Conservation (phyloP, 2,113 vertebrate genomes). For the Serilophus lunatus region DNA sequence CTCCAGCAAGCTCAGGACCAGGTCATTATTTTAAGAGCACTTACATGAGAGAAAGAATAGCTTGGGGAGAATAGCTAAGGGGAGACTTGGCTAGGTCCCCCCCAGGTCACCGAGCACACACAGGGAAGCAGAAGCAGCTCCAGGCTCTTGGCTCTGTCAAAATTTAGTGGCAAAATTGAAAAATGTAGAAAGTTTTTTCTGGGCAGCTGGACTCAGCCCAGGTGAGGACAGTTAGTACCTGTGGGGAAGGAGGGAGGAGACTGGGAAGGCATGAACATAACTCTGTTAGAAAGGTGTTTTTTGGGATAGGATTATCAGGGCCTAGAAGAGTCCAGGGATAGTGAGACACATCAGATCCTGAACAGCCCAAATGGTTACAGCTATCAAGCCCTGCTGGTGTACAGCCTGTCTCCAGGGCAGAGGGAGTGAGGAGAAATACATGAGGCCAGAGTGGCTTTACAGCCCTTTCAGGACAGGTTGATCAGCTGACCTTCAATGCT, state of each 20-base stretch:
- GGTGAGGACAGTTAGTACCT: accelerated
- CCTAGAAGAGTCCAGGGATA: background rate
- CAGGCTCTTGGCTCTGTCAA: slow-evolving; percentile 17
- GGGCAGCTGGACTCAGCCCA: accelerated
- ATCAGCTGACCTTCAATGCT: background rate
- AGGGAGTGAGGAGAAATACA: background rate
- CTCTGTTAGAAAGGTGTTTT: background rate
- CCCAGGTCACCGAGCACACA: background rate
- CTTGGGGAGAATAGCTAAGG: background rate
- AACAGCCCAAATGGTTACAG: background rate
- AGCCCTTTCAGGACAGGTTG: background rate
- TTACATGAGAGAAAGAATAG: background rate
- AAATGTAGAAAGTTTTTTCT: too few relatives aligned
- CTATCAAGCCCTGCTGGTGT: background rate
- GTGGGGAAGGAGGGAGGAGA: background rate
- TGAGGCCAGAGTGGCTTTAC: background rate
- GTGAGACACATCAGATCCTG: background rate
- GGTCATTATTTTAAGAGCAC: background rate
- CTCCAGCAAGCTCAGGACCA: background rate
- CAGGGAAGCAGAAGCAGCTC: slow-evolving; percentile 6
- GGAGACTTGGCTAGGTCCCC: background rate
- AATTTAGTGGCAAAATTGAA: slow-evolving; percentile 3
- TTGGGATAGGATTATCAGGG: background rate
- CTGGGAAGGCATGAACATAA: background rate
- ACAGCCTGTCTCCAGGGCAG: background rate